Evolutionary conservation across 2,888 invertebrate genomes (phyloP), one percentile per base, ranked within the genome.

Genomic region (Acleris emargana): DNA sequence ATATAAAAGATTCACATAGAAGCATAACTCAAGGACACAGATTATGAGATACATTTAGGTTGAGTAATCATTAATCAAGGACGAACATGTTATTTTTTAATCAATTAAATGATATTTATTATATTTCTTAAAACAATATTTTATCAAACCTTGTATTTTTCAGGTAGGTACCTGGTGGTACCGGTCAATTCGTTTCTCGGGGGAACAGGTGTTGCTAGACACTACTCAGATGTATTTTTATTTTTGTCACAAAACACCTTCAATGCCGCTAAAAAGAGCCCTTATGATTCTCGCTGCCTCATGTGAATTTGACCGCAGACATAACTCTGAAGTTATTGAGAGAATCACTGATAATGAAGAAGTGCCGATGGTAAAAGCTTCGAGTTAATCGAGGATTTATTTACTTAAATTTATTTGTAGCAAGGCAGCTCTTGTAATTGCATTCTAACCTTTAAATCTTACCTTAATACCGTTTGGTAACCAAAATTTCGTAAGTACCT

Each of bases 81-180:
- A 32, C 11, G 13, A 3, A 11, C 0, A 32, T 32, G 9, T 32
- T 28, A 7, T 28, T 28, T 1, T 28, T 28, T 7, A 7, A 7
- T 28, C 28, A 28, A 7, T 0, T 28, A 28, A 28, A 28, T 6
- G 7, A 28, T 32, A 32, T 32, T 9, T 28, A 28, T 28, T 28
- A 9, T 28, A 7, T 28, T 25, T 5, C 1, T 6, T 28, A 28
- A 9, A 28, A 9, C 28, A 28, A 9, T 28, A 28, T 7, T 6
- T 28, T 28, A 28, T 28, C 1, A 9, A 6, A 28, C 28, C 7
- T 28, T 28, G 9, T 32, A 9, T 32, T 68, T 82, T 88, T 68
- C 77, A 94, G 94, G 94, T 98, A 69, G 99, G 99, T 55, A 97
- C 97, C 75, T 99, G 99, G 99, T 99, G 99, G 99, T 99, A 99